Base-by-base conservation (phyloP, 1,140 invertebrate genomes). In the Contarinia nasturtii region DNA sequence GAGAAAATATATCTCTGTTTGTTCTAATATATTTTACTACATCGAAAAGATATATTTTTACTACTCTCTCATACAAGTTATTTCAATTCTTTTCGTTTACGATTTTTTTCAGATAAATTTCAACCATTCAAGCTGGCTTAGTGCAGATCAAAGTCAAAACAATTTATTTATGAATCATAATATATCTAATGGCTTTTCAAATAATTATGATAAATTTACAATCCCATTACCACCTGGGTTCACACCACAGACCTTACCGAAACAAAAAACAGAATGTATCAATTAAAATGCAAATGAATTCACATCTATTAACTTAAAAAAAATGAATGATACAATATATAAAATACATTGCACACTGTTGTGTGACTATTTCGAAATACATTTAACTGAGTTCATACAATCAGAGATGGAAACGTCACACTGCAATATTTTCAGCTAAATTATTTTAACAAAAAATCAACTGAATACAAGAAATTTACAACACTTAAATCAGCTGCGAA, bases 1-100 rank as follows among this genome's bases (percentile, higher is more conserved):
- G 59, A 62, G 53, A 33, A 22, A 33, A 15, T 37, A 38, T 47
- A 38, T 3, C 18, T 47, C 40, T 33, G 33, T 19, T 10, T 44
- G 4, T 44, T 41, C 7, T 7, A 18, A 8, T 8, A 20, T 44
- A 20, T 44, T 20, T 44, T 44, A 8, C 42, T 4, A 8, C 17
- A 18, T 10, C 42, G 8, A 11, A 8, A 41, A 11, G 10, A 11
- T 7, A 15, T 22, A 19, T 20, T 44, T 8, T 7, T 44, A 7
- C 15, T 18, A 7, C 21, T 44, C 7, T 4, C 21, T 44, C 4
- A 8, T 44, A 11, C n/a, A 44, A 10, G 7, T 21, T n/a, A 10
- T 20, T 21, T 7, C 20, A 7, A 5, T 7, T 7, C 19, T 7
- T 21, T 8, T 44, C 15, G 14, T 14, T 43, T 43, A 20, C 5